Evolutionary conservation across 2,113 vertebrate species (phyloP).

Genomic region (Clarias macrocephalus): DNA sequence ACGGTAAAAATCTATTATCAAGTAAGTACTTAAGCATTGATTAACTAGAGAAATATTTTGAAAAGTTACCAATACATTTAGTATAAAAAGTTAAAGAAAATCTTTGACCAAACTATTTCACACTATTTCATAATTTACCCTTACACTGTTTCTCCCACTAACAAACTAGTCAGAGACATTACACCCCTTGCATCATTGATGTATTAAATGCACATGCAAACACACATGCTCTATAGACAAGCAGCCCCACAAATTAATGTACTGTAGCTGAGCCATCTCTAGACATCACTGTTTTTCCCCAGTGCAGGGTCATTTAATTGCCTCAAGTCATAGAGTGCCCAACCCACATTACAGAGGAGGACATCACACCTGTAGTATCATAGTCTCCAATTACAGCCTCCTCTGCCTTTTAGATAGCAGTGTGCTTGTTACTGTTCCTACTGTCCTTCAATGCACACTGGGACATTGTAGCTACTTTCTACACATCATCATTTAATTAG

Average conservation of each 20-base stretch:
- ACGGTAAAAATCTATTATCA: not conserved
- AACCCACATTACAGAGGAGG: constrained; percentile 38
- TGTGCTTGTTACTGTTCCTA: constrained; percentile 18
- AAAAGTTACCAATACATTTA: not conserved
- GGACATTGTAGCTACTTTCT: constrained; percentile 19
- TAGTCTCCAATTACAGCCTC: constrained; percentile 42
- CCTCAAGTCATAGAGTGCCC: constrained; percentile 13
- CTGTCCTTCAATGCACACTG: constrained; percentile 34
- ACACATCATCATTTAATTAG: constrained; percentile 50
- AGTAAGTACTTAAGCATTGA: not conserved
- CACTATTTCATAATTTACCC: constrained; percentile 27
- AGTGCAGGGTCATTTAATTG: constrained; percentile 36
- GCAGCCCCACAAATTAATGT: not conserved
- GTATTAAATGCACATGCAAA: constrained; percentile 10
- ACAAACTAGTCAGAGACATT: constrained; percentile 10
- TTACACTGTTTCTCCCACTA: not conserved
- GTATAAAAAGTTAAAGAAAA: not conserved
- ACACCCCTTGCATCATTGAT: constrained; percentile 32
- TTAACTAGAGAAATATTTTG: not conserved
- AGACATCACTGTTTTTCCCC: not conserved
- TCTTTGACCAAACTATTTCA: constrained; percentile 25
- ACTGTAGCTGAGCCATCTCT: constrained; percentile 1
- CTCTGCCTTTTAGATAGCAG: constrained; percentile 33
- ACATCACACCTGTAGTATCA: constrained; percentile 43
- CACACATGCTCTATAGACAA: not conserved